A percentile compares a stretch with the other conserved stretches of the same genome.
Evolutionary conservation across 2,888 invertebrate genomes (phyloP).

Genomic region (Leptinotarsa haldemani): DNA sequence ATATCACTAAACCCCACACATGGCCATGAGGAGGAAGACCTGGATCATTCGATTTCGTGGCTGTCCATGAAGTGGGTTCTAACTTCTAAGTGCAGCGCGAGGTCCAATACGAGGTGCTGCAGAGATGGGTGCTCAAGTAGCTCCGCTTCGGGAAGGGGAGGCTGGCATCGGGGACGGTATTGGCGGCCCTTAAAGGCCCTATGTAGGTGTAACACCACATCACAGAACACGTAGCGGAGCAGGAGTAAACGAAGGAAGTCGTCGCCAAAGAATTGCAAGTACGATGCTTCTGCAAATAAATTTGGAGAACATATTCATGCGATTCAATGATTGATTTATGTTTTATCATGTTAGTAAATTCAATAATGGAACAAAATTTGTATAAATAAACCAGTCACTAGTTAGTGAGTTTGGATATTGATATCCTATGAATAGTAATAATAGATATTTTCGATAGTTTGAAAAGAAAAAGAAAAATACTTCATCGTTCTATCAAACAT

Average conservation of each 20-base stretch:
- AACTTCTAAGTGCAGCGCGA: constrained; percentile 87
- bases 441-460: too few species aligned
- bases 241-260: constrained; percentile 91
- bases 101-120: constrained; percentile 82
- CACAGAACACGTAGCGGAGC: constrained; percentile 93
- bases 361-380: too few species aligned
- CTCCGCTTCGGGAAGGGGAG: constrained; percentile 87
- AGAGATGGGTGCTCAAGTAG: constrained; percentile 86
- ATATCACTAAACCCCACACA: constrained; percentile 60
- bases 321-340: too few species aligned
- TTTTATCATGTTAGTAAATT: too few species aligned
- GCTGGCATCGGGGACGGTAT: constrained; percentile 87
- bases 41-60: constrained; percentile 74
- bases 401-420: too few species aligned
- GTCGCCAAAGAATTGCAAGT: constrained; percentile 92
- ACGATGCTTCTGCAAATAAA: constrained; percentile 72
- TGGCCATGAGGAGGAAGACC: constrained; percentile 68
- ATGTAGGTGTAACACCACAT: constrained; percentile 89
- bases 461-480: too few species aligned
- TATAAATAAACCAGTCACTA: too few species aligned
- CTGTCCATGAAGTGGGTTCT: constrained; percentile 76
- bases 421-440: too few species aligned
- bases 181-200: constrained; percentile 86
- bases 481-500: too few species aligned
- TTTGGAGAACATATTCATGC: background rate